phyloP scores from a whole-genome alignment of 1,140 invertebrate genomes.

The Dufourea novaeangliae region DNA sequence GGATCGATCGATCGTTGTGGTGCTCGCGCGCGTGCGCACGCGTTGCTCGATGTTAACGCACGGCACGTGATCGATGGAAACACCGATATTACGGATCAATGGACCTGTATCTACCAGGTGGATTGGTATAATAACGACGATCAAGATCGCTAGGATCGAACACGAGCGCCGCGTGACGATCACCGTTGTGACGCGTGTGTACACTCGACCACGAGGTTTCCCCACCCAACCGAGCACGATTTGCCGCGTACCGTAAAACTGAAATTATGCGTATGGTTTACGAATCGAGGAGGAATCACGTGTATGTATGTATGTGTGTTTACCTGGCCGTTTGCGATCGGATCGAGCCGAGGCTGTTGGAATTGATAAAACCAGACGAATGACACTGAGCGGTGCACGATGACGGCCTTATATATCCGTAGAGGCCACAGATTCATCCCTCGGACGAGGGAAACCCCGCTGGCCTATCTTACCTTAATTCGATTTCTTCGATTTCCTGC shows the following conservation, averaged over 20 bases:
- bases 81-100: constrained; percentile 2
- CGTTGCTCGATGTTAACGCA: constrained; percentile 12
- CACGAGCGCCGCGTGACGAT: too few species aligned
- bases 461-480: constrained; percentile 61
- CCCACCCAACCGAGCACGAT: too few species aligned
- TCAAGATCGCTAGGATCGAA: not conserved
- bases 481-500: constrained; percentile 67
- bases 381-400: constrained; percentile 57
- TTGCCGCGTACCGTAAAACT: too few species aligned
- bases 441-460: constrained; percentile 61
- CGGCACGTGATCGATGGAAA: constrained; percentile 18
- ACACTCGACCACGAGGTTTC: too few species aligned
- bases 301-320: constrained; percentile 24
- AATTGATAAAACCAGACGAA: constrained; percentile 63
- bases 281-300: too few species aligned
- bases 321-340: constrained; percentile 52
- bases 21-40: not conserved
- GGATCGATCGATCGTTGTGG: constrained; percentile 45
- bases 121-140: not conserved
- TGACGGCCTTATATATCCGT: constrained; percentile 66
- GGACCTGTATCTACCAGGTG: not conserved
- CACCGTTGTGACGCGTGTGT: too few species aligned
- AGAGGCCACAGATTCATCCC: constrained; percentile 60
- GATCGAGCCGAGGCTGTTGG: constrained; percentile 55
- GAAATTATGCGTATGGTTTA: too few species aligned